Evolutionary conservation across 2,797 vertebrate genomes (phyloP), one percentile per base, ranked within the genome.

Genomic region (Columba guinea): DNA sequence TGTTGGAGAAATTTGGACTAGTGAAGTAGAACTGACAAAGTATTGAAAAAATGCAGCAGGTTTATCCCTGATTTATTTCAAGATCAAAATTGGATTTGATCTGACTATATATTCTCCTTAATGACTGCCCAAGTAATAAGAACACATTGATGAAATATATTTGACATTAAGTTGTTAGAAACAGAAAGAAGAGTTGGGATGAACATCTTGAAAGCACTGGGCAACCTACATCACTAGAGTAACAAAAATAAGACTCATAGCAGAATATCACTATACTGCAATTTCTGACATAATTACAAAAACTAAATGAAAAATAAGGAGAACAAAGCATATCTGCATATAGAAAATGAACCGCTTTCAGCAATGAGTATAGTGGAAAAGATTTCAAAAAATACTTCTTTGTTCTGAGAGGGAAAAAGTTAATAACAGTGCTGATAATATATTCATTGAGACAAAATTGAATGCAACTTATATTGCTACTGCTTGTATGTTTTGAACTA

Each of bases 381-480:
- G 7, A 91, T 78, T 90, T 92, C 58, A 90, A 56, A 39, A 70
- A 89, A 69, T 46, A 81, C 3, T 73, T 82, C 35, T 44, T 53
- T 90, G 75, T 64, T 92, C 41, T 84, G 44, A 91, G 30, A 52
- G 60, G 56, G 48, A 13, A 41, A 49, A 73, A 59, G 65, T 94
- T 87, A 93, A 82, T 89, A 96, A 90, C 41, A 60, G 19, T 90
- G 44, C 41, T 91, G 70, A 87, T 91, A 92, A 95, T 64, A 69
- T 59, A 96, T 90, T 95, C 39, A 80, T 35, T 86, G 69, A 96
- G 95, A 83, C 73, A 93, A 96, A 96, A 91, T 10, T 84, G 74
- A 70, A 88, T 88, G 60, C 49, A 88, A 93, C 75, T 95, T 96
- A 49, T 51, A 91, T 71, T 95, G 62, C 84, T 84, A 30, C 34